A percentile compares a stretch with the other conserved stretches of the same genome.
Evolutionary conservation across 2,888 invertebrate species (phyloP).

Genomic region (Blastobasis adustella): DNA sequence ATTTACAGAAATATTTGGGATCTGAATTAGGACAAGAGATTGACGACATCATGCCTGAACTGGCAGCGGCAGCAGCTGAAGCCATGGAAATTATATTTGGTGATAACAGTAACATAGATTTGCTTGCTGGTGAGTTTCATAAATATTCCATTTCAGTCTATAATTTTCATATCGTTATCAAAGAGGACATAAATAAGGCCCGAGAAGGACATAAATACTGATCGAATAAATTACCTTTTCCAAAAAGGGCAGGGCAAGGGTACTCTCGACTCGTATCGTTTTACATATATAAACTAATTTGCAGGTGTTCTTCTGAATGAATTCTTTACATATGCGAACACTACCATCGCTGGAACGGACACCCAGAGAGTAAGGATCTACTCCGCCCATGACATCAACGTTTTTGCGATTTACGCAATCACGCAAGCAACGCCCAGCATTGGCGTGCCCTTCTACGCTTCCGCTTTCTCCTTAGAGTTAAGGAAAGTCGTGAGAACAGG

Average conservation of each 20-base stretch:
- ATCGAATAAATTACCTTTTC: too few relatives aligned
- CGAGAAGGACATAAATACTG: too few relatives aligned
- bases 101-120: neutral
- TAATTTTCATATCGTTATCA: too few relatives aligned
- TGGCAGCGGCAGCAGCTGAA: neutral
- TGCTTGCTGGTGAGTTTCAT: too few relatives aligned
- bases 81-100: neutral
- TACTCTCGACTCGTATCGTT: too few relatives aligned
- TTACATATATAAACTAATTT: neutral
- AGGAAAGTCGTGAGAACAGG: conserved; percentile 21
- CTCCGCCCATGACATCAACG: conserved; percentile 13
- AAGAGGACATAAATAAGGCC: too few relatives aligned
- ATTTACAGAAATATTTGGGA: conserved; percentile 20
- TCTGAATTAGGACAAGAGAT: neutral
- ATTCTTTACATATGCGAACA: conserved; percentile 3
- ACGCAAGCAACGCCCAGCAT: conserved; percentile 16
- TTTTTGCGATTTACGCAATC: conserved; percentile 17
- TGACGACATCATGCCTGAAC: neutral
- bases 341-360: neutral
- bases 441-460: conserved; percentile 24
- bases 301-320: conserved; percentile 8
- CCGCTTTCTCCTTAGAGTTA: conserved; percentile 27
- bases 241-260: too few relatives aligned
- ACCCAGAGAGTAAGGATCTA: conserved; percentile 6
- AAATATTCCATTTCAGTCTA: too few relatives aligned